Evolutionary conservation across 2,113 vertebrate species (phyloP), one percentile per base, ranked within the genome.

Genomic region (Tor tambroides): DNA sequence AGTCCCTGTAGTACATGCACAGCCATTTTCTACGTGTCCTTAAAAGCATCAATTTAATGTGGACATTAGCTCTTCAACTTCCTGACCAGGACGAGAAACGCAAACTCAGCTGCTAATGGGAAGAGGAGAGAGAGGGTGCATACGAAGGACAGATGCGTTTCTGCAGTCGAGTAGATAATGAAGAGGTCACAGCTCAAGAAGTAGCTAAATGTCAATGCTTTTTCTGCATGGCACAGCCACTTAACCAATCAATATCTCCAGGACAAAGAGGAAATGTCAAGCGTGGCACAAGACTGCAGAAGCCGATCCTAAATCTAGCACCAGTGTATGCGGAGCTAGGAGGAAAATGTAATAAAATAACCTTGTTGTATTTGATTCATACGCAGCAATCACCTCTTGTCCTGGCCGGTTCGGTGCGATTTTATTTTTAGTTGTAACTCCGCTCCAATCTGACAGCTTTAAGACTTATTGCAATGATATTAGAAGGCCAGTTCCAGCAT

Each of bases 171-270:
- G 63, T 12, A 32, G n/a, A 82, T 82, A 83, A 65, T 67, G 38
- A 82, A 82, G 80, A 69, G 56, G 80, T 83, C 63, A 51, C 41
- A 2, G 41, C 61, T 83, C 9, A 51, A 83, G 81, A 69, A 49
- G 28, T 9, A 71, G 69, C 46, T 41, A 15, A 32, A 30, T 30
- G 72, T 82, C 78, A 82, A 46, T 41, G 30, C 30, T 59, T 41
- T n/a, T 49, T 32, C 51, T 69, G 59, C 59, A 49, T n/a, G 15
- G 59, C 30, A 28, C 63, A 79, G 35, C 26, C 65, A 78, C 51
- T 78, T 71, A 67, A 32, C 9, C 23, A n/a, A 51, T 59, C 80
- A 59, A 79, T 72, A 67, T 21, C n/a, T 49, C 28, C 41, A 83
- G 63, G 26, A 30, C 63, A 17, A 82, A 46, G 38, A 10, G n/a